Evolutionary conservation across 2,113 vertebrate species (phyloP).

Genomic region (Ceyx cyanopectus): DNA sequence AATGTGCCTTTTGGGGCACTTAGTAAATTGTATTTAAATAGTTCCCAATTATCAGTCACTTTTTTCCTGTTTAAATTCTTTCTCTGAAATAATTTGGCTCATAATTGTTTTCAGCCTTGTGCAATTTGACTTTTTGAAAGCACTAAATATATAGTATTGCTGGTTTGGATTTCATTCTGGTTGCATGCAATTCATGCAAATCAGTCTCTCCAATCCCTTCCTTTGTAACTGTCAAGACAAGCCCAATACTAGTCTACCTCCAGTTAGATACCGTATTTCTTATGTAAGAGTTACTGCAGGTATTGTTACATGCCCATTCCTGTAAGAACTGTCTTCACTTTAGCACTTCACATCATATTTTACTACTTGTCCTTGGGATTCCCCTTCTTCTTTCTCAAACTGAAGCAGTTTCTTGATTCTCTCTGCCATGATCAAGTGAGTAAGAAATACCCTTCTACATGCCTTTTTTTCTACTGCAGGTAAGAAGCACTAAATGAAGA

Average conservation of each 20-base stretch:
- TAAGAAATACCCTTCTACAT: not conserved
- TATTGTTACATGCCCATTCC: not conserved
- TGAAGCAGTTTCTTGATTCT: not conserved
- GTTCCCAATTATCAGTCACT: slow-evolving; percentile 51
- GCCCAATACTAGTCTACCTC: not conserved
- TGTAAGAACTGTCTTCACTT: not conserved
- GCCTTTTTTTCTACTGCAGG: not conserved
- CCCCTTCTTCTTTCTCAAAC: not conserved
- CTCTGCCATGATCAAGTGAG: not conserved
- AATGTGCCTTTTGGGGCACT: slow-evolving; percentile 38
- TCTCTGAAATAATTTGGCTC: slow-evolving; percentile 30
- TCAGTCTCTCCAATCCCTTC: not conserved
- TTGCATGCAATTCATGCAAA: not conserved
- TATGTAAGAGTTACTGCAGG: not conserved
- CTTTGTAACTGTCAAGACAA: not conserved
- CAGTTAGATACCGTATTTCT: not conserved
- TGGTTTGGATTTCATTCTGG: slow-evolving; percentile 4
- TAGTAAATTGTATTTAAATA: slow-evolving; percentile 36
- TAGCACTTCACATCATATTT: not conserved
- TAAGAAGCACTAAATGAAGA: not conserved
- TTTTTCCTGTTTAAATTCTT: slow-evolving; percentile 62
- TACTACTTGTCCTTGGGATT: not conserved
- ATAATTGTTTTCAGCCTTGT: slow-evolving; percentile 56
- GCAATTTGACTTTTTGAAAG: slow-evolving; percentile 29
- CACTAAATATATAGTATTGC: not conserved